These are phyloP conservation scores for Syngnathus scovelli DNA, from an alignment of 2,113 vertebrate species.

Conservation along the genomic window DNA sequence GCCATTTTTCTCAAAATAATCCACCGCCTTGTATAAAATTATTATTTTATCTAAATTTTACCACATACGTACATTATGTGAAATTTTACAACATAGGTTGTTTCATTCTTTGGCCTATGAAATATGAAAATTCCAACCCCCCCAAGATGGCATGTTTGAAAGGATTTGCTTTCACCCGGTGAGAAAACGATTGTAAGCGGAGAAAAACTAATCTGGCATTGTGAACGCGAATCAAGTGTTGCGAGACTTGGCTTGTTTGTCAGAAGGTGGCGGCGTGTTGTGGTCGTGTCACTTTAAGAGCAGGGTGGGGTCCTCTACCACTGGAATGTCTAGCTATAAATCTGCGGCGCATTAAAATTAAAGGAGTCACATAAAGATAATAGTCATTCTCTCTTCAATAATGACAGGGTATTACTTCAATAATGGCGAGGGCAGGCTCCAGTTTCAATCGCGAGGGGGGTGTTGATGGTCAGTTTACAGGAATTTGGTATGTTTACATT, in stretches of 20 bases:
- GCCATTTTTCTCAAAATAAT: not conserved
- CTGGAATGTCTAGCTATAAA: conserved; percentile 79
- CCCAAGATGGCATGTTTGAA: not conserved
- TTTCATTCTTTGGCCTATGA: not conserved
- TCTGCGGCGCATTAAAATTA: conserved; percentile 81
- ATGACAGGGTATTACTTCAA: conserved; percentile 80
- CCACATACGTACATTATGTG: too few species aligned
- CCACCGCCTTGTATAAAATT: not conserved
- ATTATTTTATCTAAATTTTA: not conserved
- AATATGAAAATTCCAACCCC: not conserved
- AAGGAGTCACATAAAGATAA: conserved; percentile 83
- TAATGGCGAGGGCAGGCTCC: conserved; percentile 72
- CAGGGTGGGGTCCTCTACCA: conserved; percentile 69
- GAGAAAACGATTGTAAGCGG: not conserved
- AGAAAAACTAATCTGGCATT: not conserved
- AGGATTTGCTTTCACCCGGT: not conserved
- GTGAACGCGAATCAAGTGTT: conserved; percentile 24
- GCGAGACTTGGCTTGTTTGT: conserved; percentile 56
- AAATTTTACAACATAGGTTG: not conserved
- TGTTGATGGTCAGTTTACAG: conserved; percentile 56
- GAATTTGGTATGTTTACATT: conserved; percentile 52
- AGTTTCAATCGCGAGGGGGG: conserved; percentile 64
- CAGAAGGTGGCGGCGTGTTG: conserved; percentile 55
- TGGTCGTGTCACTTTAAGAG: conserved; percentile 65
- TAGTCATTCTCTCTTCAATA: conserved; percentile 76